Evolutionary conservation across 2,888 invertebrate genomes (phyloP).

Genomic region (Drosophila algonquin): DNA sequence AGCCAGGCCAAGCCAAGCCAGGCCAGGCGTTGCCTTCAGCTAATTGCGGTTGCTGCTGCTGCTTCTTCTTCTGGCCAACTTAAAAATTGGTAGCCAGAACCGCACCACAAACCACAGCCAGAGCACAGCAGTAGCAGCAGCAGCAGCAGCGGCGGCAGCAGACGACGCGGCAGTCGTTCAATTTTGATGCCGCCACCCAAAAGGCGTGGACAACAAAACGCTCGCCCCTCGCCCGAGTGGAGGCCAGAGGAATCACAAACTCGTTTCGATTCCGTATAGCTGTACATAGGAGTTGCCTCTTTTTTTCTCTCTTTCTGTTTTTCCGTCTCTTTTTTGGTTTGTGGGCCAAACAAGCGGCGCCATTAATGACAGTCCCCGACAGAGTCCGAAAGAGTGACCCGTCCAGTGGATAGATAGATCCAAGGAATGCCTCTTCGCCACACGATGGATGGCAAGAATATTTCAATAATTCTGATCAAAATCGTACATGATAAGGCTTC

Average conservation of each 20-base stretch:
- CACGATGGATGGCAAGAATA: neutral
- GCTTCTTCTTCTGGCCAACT: conserved; percentile 26
- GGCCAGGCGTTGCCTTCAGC: conserved; percentile 39
- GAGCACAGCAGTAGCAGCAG: conserved; percentile 22
- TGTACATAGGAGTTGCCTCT: conserved; percentile 45
- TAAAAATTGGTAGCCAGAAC: conserved; percentile 9
- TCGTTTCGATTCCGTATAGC: conserved; percentile 41
- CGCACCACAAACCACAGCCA: neutral
- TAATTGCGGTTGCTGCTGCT: conserved; percentile 55
- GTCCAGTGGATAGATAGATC: conserved; percentile 28
- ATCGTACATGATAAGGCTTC: neutral
- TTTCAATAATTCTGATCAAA: neutral
- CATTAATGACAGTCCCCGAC: conserved; percentile 74
- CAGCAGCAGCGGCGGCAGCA: conserved; percentile 11
- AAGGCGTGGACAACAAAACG: conserved; percentile 45
- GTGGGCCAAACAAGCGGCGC: conserved; percentile 78
- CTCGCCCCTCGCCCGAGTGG: conserved; percentile 5
- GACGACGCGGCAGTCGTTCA: conserved; percentile 22
- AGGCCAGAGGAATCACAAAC: conserved; percentile 30
- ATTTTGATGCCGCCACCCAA: conserved; percentile 49
- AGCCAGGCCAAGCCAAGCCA: neutral
- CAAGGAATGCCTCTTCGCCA: neutral
- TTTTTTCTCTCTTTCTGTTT: neutral
- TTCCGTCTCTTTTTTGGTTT: conserved; percentile 52
- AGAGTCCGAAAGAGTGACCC: conserved; percentile 47